Base-by-base conservation (phyloP, 1,140 invertebrate genomes). In the Leptinotarsa texana region DNA sequence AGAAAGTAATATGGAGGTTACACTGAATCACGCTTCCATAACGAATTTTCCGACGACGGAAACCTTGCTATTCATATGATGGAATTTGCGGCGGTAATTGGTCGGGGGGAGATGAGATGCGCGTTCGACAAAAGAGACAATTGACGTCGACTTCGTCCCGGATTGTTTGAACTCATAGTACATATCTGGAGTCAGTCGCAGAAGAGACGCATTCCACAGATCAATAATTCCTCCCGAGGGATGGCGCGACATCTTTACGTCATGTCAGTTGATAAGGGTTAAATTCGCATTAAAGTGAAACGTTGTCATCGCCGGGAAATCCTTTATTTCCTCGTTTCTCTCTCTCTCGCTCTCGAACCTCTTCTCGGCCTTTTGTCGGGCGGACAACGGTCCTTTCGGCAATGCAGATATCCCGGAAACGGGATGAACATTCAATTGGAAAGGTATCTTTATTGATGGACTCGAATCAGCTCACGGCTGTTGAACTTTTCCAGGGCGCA, bases 191-290 rank as follows among this genome's bases (percentile, higher is more conserved):
- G 51, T 18, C 51, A 57, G 51, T 57, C 51, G 51, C 68, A 51
- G 68, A 42, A 42, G 33, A 22, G 42, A 42, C 18, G 33, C 47
- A 51, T 48, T 27, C 74, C 72, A 42, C 70, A 72, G 79, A 78
- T 78, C 77, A 78, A 80, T 78, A 78, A 77, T 78, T 73, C 75
- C 75, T 78, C 77, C 79, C 74, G 71, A 71, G 75, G 79, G 77
- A 78, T 61, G 68, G 67, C 75, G 79, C 79, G 79, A 80, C 79
- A 80, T 80, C 79, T 80, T 71, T 79, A 70, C 76, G 79, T 77
- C 78, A 79, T 78, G 78, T 81, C 78, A 79, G 84, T 86, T 87
- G 85, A 87, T 87, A 87, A 86, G 86, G 85, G 85, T 87, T 87
- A 87, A 87, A 87, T 86, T 87, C 82, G 82, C 84, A 86, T 82